Base-by-base conservation (phyloP, 1,140 invertebrate species). In the Drosophila truncata region DNA sequence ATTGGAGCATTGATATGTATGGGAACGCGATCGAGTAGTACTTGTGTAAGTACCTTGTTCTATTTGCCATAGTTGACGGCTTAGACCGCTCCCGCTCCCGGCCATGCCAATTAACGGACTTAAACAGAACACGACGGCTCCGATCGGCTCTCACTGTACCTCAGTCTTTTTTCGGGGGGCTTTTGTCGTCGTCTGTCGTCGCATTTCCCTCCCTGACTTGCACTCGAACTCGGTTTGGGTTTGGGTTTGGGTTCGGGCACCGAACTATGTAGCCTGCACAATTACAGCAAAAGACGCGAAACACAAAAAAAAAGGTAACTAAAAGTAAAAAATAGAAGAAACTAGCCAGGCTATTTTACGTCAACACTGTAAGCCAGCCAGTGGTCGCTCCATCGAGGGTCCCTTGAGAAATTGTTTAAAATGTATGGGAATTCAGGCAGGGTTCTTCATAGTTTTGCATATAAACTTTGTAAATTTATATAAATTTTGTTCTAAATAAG, bases 41-140 rank as follows among this genome's bases (percentile, higher is more conserved):
- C 46, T 37, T 55, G 52, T 37, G 52, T 54, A 57, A 71, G 52
- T 49, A 29, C 25, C 52, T 25, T 55, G 52, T 37, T 64, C 70
- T 67, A 60, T 69, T 64, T 62, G 62, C 58, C 67, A 83, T 57
- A 75, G 71, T 84, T 58, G 65, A 58, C 64, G 76, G 57, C 61
- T 83, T 75, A 71, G 42, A 35, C 61, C 41, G 62, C 47, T 63
- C 31, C 52, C 52, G 52, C 52, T 55, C 33, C 52, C 63, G 74
- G 67, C 65, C 71, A 71, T 76, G 81, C 71, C 81, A 83, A 84
- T 83, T 84, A 83, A 84, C 62, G 75, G 77, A 57, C 66, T 84
- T 76, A 63, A 80, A 84, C 46, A 83, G 76, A 84, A 83, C 76
- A 70, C 70, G 50, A 50, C 52, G 33, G 33, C 52, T 37, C 20